Evolutionary conservation across 1,140 invertebrate genomes (phyloP).

Genomic region (Yoshiicerus persimilis): DNA sequence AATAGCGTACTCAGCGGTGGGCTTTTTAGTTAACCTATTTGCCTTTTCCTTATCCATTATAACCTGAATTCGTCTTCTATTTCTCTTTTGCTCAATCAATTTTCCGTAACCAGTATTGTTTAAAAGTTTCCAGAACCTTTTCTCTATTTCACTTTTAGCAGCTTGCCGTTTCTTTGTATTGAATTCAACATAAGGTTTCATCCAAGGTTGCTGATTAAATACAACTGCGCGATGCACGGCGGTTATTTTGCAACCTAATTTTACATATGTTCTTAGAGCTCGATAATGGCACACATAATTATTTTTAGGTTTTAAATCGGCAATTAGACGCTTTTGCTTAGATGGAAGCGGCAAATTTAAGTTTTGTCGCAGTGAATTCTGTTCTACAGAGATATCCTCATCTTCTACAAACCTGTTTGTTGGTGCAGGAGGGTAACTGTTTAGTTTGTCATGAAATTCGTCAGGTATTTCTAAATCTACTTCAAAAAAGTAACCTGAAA

Average conservation of each 20-base stretch:
- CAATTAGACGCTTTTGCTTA: slow-evolving; percentile 11
- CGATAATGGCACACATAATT: slow-evolving; percentile 37
- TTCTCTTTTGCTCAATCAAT: slow-evolving; percentile 49
- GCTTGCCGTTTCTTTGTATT: neutral
- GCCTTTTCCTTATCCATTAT: neutral
- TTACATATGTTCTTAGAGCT: slow-evolving; percentile 22
- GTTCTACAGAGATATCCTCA: neutral
- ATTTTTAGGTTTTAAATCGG: neutral
- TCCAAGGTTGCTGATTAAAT: slow-evolving; percentile 15
- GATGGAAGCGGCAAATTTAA: neutral
- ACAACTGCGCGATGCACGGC: neutral
- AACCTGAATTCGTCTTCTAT: slow-evolving; percentile 19
- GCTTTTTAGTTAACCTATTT: neutral
- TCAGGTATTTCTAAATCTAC: neutral
- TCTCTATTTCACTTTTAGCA: slow-evolving; percentile 32
- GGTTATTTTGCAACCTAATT: neutral
- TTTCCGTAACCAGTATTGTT: slow-evolving; percentile 48
- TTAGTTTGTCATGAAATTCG: neutral
- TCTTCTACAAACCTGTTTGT: neutral
- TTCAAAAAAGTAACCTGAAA: neutral
- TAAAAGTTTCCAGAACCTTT: slow-evolving; percentile 52
- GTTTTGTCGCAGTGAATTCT: neutral
- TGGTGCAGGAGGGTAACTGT: neutral
- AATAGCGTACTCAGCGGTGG: neutral
- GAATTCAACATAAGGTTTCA: slow-evolving; percentile 14